Base-by-base conservation (phyloP, 2,888 invertebrate genomes). In the Drosophila nigritarsus region DNA sequence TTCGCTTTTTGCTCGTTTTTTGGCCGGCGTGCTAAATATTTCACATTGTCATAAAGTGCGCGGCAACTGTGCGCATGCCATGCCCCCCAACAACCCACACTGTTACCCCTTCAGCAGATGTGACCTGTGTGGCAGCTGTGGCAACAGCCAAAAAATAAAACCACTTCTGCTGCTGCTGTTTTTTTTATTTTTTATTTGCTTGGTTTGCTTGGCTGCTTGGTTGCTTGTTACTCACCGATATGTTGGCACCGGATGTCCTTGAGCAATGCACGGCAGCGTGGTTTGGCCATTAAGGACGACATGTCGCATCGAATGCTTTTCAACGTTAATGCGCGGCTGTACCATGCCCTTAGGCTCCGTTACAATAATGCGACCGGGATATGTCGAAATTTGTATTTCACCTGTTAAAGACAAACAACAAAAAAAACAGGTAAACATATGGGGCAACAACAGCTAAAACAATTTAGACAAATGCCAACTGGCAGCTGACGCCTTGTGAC, bases 221-320 rank as follows among this genome's bases (percentile, higher is more conserved):
- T 42, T 42, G 42, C 50, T 69, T 70, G 63, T 59, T 71, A 91
- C 93, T 94, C 92, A 96, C 96, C 96, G 95, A 93, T 96, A 97
- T 73, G 95, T 95, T 67, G 97, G 97, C 70, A 96, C 96, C 6
- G 97, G 97, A 94, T 96, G 96, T 76, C 96, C 97, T 93, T 97
- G 96, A 63, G 97, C 96, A 36, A 96, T 96, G 92, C 97, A 97
- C 53, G 97, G 96, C 82, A 97, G 93, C 80, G 95, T 95, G 83
- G 96, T 95, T 91, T 96, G 96, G 73, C 95, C 96, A 42, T 97
- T 96, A 72, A 95, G 94, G 76, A 95, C 95, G 71, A 95, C 95
- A 83, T 95, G 95, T 69, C 95, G 94, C 80, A 95, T 94, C 86
- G 95, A 94, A 91, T 96, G 96, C 87, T 96, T 95, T 92, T 96